A percentile compares a stretch with the other conserved stretches of the same genome.
phyloP scores from a whole-genome alignment of 2,797 vertebrate genomes.

The Leuciscus waleckii region DNA sequence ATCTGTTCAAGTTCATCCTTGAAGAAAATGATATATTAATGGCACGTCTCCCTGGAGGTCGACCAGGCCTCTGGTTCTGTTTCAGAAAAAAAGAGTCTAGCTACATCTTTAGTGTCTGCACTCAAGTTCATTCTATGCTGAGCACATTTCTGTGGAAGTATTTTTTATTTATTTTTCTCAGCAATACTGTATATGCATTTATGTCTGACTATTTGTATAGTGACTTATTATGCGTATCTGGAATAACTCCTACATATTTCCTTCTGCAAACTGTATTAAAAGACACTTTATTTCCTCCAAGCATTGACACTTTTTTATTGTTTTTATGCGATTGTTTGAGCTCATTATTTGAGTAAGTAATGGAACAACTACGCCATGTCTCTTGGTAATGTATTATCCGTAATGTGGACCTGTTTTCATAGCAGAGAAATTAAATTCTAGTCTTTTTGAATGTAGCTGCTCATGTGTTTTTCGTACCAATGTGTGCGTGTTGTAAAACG shows the following conservation, averaged over 20 bases:
- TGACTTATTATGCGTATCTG: background rate
- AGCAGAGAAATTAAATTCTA: conserved; percentile 40
- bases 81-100: conserved; percentile 31
- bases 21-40: conserved; percentile 63
- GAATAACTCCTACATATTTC: conserved; percentile 23
- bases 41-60: conserved; percentile 41
- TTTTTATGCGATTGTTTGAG: conserved; percentile 29
- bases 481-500: conserved; percentile 4
- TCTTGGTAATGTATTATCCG: conserved; percentile 52
- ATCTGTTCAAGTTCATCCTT: conserved; percentile 60
- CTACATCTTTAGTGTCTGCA: conserved; percentile 14
- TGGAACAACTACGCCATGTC: conserved; percentile 29
- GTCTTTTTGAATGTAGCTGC: conserved; percentile 23
- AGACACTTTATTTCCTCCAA: conserved; percentile 13
- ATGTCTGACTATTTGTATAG: background rate
- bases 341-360: conserved; percentile 51
- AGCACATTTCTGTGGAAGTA: background rate
- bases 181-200: background rate
- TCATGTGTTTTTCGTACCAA: conserved; percentile 16
- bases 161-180: background rate
- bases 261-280: conserved; percentile 23
- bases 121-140: background rate
- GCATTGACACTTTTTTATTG: conserved; percentile 26
- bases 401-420: conserved; percentile 28
- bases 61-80: conserved; percentile 23